Evolutionary conservation across 1,140 invertebrate species (phyloP).

Genomic region (Drosophila fuyamai): DNA sequence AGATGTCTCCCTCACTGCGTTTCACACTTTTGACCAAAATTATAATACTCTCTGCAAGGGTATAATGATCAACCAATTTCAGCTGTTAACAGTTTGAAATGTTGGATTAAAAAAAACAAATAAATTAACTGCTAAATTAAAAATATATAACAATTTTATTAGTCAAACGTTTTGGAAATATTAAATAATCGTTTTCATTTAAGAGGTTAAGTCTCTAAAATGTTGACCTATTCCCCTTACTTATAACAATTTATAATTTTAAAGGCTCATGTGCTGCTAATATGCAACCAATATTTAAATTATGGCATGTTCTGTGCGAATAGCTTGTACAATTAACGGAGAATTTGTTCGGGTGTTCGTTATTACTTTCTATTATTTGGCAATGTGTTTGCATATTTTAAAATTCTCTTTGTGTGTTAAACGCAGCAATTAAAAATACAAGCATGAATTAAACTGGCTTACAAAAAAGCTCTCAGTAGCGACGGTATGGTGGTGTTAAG

Average conservation of each 20-base stretch:
- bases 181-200: too few species aligned
- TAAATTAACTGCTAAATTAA: too few species aligned
- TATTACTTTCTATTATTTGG: slow-evolving; percentile 63
- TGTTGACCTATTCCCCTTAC: neutral
- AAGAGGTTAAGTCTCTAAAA: too few species aligned
- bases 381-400: slow-evolving; percentile 64
- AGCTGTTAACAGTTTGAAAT: too few species aligned
- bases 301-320: slow-evolving; percentile 1
- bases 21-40: too few species aligned
- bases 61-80: too few species aligned
- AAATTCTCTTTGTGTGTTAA: slow-evolving; percentile 78
- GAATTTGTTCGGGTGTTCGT: slow-evolving; percentile 16
- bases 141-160: too few species aligned
- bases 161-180: too few species aligned
- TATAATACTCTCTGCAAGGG: too few species aligned
- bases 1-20: too few species aligned
- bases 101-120: too few species aligned
- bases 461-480: slow-evolving; percentile 49
- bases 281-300: neutral
- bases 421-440: slow-evolving; percentile 79
- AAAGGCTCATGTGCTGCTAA: neutral
- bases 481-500: slow-evolving; percentile 4
- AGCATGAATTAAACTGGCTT: slow-evolving; percentile 80
- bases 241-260: neutral
- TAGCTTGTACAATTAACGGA: slow-evolving; percentile 14